A percentile compares a stretch with the other conserved stretches of the same genome.
These are phyloP conservation scores for Melanophora roralis DNA, from an alignment of 2,888 invertebrate genomes.

Conservation along the genomic window DNA sequence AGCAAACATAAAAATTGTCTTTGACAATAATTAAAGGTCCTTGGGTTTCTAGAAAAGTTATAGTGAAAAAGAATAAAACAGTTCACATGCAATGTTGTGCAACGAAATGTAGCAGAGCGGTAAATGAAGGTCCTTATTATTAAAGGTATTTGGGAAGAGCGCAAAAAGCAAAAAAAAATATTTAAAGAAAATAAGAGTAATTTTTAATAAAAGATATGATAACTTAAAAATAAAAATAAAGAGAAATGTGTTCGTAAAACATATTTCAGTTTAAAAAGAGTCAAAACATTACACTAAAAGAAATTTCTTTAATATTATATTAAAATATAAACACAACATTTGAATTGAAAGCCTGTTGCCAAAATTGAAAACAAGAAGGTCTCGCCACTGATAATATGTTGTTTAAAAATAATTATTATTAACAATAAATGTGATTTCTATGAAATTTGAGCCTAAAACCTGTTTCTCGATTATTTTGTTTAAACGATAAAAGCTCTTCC, in stretches of 20 bases:
- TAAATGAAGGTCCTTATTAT: constrained; percentile 30
- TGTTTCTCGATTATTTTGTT: no score
- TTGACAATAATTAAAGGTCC: constrained; percentile 8
- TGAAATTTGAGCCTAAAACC: no score
- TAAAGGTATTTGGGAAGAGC: not conserved
- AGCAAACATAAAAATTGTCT: constrained; percentile 17
- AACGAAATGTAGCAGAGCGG: constrained; percentile 52
- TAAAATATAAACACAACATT: no score
- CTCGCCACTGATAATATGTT: no score
- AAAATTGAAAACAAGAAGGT: no score
- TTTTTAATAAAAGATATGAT: not conserved
- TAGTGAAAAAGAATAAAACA: not conserved
- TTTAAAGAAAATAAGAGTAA: not conserved
- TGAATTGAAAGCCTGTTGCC: no score
- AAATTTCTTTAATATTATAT: not conserved
- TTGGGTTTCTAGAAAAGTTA: not conserved
- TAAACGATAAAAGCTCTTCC: no score
- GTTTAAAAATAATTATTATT: no score
- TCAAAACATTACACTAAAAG: not conserved
- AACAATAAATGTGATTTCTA: no score
- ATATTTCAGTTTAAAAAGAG: not conserved
- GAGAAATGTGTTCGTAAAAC: not conserved
- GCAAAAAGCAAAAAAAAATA: not conserved
- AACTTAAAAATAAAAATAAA: not conserved
- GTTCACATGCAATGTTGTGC: constrained; percentile 59